Percentiles rank a stretch among this genome's conserved stretches.
phyloP scores from a whole-genome alignment of 1,140 invertebrate species.

The Asobara japonica region DNA sequence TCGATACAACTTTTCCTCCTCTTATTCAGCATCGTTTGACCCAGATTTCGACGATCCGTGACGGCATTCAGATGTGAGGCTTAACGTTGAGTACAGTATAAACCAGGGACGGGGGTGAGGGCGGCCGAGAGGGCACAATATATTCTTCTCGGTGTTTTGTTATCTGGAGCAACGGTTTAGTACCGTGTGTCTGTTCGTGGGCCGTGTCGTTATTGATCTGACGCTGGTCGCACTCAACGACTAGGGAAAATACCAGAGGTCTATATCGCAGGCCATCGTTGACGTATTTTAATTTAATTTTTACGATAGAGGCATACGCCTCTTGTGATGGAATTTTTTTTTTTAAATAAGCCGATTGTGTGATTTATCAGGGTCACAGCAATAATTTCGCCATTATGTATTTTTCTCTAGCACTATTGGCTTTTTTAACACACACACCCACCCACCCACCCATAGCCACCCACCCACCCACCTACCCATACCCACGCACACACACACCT shows the following conservation, averaged over 20 bases:
- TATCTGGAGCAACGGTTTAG: constrained; percentile 58
- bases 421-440: too few relatives aligned
- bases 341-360: too few relatives aligned
- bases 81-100: background rate
- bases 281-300: background rate
- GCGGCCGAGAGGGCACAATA: constrained; percentile 11
- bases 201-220: constrained; percentile 61
- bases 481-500: too few relatives aligned
- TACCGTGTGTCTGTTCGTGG: constrained; percentile 49
- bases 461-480: too few relatives aligned
- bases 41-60: constrained; percentile 3
- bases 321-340: background rate
- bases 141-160: constrained; percentile 42
- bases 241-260: constrained; percentile 12
- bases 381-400: too few relatives aligned
- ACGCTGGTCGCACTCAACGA: constrained; percentile 42
- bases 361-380: too few relatives aligned
- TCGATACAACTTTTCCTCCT: background rate
- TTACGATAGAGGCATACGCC: background rate
- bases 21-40: constrained; percentile 11
- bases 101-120: background rate
- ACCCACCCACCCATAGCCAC: too few relatives aligned
- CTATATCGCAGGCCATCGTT: background rate
- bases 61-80: constrained; percentile 11
- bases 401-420: too few relatives aligned